Percentiles rank a stretch among this genome's conserved stretches.
phyloP scores from a whole-genome alignment of 92 coral and sea anemone species.

The Porites evermanni region DNA sequence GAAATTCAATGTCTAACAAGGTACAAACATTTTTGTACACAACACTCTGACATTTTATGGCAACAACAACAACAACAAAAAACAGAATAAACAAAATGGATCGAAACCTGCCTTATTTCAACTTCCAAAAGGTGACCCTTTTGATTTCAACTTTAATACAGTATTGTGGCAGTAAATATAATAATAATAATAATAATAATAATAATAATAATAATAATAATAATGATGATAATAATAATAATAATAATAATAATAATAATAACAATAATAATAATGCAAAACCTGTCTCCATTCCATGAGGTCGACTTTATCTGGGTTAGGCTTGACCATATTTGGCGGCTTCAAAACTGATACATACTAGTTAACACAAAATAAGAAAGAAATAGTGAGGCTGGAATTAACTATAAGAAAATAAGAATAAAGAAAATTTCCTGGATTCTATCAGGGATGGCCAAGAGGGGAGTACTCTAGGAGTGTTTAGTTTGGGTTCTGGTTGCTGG shows the following conservation, averaged over 20 bases:
- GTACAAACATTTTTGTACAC: too few species aligned
- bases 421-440: background rate
- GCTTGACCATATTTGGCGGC: conserved; percentile 81
- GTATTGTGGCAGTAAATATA: too few species aligned
- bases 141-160: too few species aligned
- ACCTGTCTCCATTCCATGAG: conserved; percentile 98
- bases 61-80: too few species aligned
- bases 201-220: background rate
- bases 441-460: background rate
- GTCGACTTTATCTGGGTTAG: conserved; percentile 59
- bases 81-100: too few species aligned
- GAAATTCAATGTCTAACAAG: too few species aligned
- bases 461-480: background rate
- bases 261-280: background rate
- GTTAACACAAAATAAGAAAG: background rate
- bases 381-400: background rate
- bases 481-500: background rate
- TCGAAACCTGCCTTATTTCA: too few species aligned
- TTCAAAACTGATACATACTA: conserved; percentile 93
- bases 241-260: too few species aligned
- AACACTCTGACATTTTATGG: too few species aligned
- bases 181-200: background rate
- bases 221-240: background rate
- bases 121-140: too few species aligned
- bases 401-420: background rate